A percentile compares a stretch with the other conserved stretches of the same genome.
Conservation (phyloP, 1,140 invertebrate genomes). For the Conopomorpha cramerella region DNA sequence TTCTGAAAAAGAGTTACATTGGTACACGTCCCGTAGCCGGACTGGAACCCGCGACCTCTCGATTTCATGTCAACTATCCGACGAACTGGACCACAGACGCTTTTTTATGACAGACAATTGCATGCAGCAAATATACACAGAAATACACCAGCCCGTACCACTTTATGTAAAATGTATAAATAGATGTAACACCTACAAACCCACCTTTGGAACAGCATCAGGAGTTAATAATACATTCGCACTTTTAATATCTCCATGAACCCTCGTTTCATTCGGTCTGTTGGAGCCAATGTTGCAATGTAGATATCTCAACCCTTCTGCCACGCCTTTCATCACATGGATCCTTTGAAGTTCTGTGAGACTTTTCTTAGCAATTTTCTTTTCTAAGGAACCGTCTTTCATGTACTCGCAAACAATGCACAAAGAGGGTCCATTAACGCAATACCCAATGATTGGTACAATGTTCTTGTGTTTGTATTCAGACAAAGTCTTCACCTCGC, state of each 20-base stretch:
- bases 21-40: too few species aligned
- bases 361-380: slow-evolving; percentile 57
- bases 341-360: slow-evolving; percentile 60
- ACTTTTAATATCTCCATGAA: slow-evolving; percentile 79
- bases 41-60: too few species aligned
- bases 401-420: slow-evolving; percentile 75
- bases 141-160: too few species aligned
- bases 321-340: slow-evolving; percentile 64
- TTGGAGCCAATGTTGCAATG: slow-evolving; percentile 49
- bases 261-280: slow-evolving; percentile 18
- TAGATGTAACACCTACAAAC: too few species aligned
- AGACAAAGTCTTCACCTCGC: slow-evolving; percentile 64
- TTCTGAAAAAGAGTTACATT: too few species aligned
- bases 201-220: slow-evolving; percentile 67
- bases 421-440: slow-evolving; percentile 63
- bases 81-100: too few species aligned
- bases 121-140: too few species aligned
- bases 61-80: too few species aligned
- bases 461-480: slow-evolving; percentile 71
- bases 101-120: too few species aligned
- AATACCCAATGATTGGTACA: slow-evolving; percentile 69
- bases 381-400: slow-evolving; percentile 68
- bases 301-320: slow-evolving; percentile 66
- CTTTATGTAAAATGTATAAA: too few species aligned
- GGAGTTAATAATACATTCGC: slow-evolving; percentile 75